Percentiles rank a stretch among this genome's conserved stretches.
These are phyloP conservation scores for Colossoma macropomum DNA, from an alignment of 2,113 vertebrate species.

Conservation along the genomic window DNA sequence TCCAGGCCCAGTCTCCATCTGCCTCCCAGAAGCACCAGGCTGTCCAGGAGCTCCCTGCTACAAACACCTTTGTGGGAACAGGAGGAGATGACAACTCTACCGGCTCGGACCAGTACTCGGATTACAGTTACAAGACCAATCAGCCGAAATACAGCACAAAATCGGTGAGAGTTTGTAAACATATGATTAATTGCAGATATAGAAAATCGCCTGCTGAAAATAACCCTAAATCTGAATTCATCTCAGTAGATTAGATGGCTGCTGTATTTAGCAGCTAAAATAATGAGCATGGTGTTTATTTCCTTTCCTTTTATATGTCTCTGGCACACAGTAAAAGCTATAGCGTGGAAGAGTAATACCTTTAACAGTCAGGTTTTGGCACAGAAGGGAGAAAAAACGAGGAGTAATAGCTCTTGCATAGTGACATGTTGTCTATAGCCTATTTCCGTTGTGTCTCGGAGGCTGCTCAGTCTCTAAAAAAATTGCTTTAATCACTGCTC, in stretches of 20 bases:
- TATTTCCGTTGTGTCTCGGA: constrained; percentile 27
- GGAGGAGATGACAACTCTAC: constrained; percentile 98
- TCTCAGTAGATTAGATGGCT: constrained; percentile 13
- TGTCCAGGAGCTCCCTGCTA: constrained; percentile 95
- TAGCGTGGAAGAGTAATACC: constrained; percentile 25
- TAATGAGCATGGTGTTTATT: constrained; percentile 18
- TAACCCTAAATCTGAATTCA: not conserved
- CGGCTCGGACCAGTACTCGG: constrained; percentile 97
- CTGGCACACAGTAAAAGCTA: not conserved
- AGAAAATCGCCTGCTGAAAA: not conserved
- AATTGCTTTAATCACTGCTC: constrained; percentile 36
- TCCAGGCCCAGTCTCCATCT: constrained; percentile 96
- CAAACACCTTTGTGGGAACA: constrained; percentile 98
- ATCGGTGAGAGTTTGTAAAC: constrained; percentile 88
- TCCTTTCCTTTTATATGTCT: not conserved
- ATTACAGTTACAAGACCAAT: constrained; percentile 99
- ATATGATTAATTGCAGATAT: constrained; percentile 45
- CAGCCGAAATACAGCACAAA: constrained; percentile 97
- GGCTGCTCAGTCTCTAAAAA: constrained; percentile 20
- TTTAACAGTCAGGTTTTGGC: constrained; percentile 12
- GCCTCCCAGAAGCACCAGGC: constrained; percentile 98
- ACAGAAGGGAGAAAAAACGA: not conserved
- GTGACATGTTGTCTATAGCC: constrained; percentile 27
- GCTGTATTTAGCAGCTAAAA: constrained; percentile 11
- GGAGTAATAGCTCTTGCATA: constrained; percentile 12